A percentile compares a stretch with the other conserved stretches of the same genome.
Conservation (phyloP, 2,888 invertebrate genomes). For the Fragum fragum region DNA sequence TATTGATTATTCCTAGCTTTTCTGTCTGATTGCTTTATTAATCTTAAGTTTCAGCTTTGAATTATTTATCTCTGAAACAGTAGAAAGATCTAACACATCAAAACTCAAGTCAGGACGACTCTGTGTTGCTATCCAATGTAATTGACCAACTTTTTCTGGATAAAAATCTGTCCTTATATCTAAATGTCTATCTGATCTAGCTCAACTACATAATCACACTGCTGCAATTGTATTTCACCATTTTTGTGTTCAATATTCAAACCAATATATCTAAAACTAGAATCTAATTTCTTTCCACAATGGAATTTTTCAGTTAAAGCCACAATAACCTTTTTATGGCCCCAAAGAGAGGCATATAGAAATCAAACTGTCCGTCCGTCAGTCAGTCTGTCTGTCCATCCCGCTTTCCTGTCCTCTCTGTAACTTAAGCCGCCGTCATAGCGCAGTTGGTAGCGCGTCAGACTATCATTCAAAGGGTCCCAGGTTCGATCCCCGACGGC, state of each 20-base stretch:
- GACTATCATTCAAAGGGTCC: too few species aligned
- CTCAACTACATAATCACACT: conserved; percentile 34
- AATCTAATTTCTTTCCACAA: conserved; percentile 44
- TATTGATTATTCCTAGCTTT: conserved; percentile 44
- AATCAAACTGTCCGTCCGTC: too few species aligned
- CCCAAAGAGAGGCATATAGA: too few species aligned
- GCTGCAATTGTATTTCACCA: conserved; percentile 38
- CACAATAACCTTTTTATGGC: conserved; percentile 40
- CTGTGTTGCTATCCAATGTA: conserved; percentile 51
- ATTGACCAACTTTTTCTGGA: conserved; percentile 42
- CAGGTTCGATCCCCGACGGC: too few species aligned
- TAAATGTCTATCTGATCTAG: background rate
- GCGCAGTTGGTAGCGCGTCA: too few species aligned
- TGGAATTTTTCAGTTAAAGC: conserved; percentile 41
- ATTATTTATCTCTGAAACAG: conserved; percentile 13
- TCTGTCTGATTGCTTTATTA: conserved; percentile 37
- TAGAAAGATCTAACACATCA: conserved; percentile 51
- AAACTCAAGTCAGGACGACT: conserved; percentile 52
- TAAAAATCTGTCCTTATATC: background rate
- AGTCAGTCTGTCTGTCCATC: too few species aligned
- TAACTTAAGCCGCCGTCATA: too few species aligned
- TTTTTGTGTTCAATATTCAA: conserved; percentile 42
- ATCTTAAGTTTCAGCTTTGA: conserved; percentile 26
- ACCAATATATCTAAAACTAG: conserved; percentile 56
- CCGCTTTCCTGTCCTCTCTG: too few species aligned